These are phyloP conservation scores for Otus sunia DNA, from an alignment of 2,113 vertebrate genomes.

Conservation along the genomic window DNA sequence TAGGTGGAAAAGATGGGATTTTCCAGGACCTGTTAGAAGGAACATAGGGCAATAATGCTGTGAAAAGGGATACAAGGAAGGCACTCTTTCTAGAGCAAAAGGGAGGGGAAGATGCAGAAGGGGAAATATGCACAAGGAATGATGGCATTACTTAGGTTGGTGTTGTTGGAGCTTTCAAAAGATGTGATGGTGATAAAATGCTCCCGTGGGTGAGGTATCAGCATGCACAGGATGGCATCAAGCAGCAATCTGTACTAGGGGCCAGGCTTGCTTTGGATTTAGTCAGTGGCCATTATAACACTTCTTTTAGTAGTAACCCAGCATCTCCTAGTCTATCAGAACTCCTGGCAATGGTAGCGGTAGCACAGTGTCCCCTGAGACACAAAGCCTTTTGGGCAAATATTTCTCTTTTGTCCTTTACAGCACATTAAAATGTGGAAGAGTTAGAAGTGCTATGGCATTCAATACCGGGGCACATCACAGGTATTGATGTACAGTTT, in stretches of 20 bases:
- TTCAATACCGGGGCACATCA: too few relatives aligned
- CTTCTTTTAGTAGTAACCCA: neutral
- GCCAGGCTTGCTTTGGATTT: neutral
- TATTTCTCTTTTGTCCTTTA: neutral
- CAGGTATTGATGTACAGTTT: neutral
- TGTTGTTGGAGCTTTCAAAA: neutral
- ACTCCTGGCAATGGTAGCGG: neutral
- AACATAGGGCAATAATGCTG: neutral
- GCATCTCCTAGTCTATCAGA: neutral
- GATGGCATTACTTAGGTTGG: neutral
- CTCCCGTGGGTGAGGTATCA: neutral
- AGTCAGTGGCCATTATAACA: neutral
- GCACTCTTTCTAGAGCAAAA: neutral
- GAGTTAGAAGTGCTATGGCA: neutral
- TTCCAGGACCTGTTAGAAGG: neutral
- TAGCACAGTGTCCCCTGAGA: neutral
- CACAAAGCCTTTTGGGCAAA: neutral
- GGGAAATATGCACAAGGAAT: accelerated
- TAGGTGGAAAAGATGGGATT: neutral
- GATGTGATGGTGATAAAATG: neutral
- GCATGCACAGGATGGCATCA: neutral
- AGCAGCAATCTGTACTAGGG: neutral
- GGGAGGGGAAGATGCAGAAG: neutral
- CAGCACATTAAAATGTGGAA: neutral
- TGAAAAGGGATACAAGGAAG: neutral